Percentiles rank a stretch among this genome's conserved stretches.
phyloP scores from a whole-genome alignment of 2,888 invertebrate genomes.

The Drosophila tanythrix region DNA sequence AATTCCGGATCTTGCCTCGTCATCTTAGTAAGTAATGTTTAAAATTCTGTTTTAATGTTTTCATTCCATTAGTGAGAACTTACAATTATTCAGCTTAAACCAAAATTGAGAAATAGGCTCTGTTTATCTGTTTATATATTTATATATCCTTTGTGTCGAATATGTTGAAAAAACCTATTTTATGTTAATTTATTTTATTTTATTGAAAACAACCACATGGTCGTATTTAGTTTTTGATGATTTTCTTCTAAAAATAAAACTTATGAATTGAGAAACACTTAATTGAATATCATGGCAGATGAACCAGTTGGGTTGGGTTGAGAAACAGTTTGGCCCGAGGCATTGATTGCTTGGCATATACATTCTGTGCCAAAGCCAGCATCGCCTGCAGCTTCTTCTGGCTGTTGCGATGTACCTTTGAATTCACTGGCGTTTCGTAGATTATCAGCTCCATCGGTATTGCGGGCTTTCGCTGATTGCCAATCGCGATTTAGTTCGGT shows the following conservation, averaged over 20 bases:
- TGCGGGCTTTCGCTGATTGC: not conserved
- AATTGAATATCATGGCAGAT: not conserved
- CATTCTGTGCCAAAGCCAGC: not conserved
- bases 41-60: not conserved
- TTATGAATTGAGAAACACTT: not conserved
- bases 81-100: not conserved
- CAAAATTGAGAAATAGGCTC: not conserved
- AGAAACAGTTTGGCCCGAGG: slow-evolving; percentile 22
- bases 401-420: not conserved
- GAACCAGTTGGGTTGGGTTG: not conserved
- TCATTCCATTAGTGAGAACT: not conserved
- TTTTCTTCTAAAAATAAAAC: not conserved
- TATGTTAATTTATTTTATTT: not conserved
- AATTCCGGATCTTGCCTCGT: not conserved
- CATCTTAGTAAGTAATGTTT: slow-evolving; percentile 12
- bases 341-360: slow-evolving; percentile 1
- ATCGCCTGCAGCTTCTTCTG: not conserved
- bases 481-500: not conserved
- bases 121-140: not conserved
- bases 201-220: not conserved
- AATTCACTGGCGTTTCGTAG: slow-evolving; percentile 21
- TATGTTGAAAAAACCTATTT: not conserved
- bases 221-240: not conserved
- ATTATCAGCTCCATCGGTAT: slow-evolving; percentile 47
- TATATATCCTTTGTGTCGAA: not conserved